Conservation (phyloP, 2,113 vertebrate species). For the Ascaphus truei region DNA sequence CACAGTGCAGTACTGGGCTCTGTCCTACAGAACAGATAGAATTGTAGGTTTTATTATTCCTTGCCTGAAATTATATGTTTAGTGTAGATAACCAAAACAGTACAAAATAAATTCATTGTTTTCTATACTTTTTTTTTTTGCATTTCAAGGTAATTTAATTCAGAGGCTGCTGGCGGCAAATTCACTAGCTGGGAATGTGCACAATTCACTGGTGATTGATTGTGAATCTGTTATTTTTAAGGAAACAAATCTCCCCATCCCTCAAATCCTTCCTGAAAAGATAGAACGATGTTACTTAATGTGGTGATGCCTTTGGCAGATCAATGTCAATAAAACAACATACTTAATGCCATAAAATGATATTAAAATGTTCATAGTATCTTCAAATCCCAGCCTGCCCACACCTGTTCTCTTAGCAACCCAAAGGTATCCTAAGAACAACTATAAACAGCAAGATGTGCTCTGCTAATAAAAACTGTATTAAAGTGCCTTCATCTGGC, state of each 20-base stretch:
- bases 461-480: not conserved
- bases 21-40: too few species aligned
- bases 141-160: too few species aligned
- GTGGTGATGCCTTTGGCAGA: not conserved
- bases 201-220: too few species aligned
- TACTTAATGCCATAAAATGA: not conserved
- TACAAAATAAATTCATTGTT: too few species aligned
- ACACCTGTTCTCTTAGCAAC: not conserved
- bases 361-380: not conserved
- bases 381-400: not conserved
- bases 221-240: too few species aligned
- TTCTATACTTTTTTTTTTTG: too few species aligned
- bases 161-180: too few species aligned
- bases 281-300: not conserved
- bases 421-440: not conserved
- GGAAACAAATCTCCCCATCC: not conserved
- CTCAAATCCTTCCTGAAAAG: not conserved
- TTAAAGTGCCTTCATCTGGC: not conserved
- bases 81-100: too few species aligned
- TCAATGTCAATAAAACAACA: not conserved
- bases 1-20: too few species aligned
- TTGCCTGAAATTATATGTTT: too few species aligned
- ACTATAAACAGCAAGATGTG: not conserved
- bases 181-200: too few species aligned
- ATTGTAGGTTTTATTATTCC: too few species aligned